phyloP scores from a whole-genome alignment of 2,888 invertebrate genomes.

The Microctonus hyperodae region DNA sequence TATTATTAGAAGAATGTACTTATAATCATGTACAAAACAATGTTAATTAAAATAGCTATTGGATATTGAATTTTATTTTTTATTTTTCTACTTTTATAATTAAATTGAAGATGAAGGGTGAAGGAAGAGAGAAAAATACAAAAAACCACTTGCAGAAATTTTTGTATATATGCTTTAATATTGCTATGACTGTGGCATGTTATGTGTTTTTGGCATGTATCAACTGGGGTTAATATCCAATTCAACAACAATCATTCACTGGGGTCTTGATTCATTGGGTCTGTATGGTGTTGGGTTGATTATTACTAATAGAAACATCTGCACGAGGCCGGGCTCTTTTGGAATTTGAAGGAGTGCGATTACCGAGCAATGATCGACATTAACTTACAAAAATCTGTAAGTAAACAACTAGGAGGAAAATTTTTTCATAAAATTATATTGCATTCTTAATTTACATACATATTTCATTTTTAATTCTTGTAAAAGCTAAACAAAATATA shows the following conservation, averaged over 20 bases:
- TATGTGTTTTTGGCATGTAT: slow-evolving; percentile 62
- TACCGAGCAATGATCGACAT: slow-evolving; percentile 53
- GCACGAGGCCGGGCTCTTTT: slow-evolving; percentile 70
- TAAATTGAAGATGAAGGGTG: neutral
- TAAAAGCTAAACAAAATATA: neutral
- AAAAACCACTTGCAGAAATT: slow-evolving; percentile 28
- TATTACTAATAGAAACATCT: slow-evolving; percentile 68
- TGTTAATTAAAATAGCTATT: too few species aligned
- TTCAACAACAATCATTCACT: slow-evolving; percentile 53
- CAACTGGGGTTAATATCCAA: slow-evolving; percentile 55
- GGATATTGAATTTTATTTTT: neutral
- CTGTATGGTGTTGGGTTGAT: slow-evolving; percentile 57
- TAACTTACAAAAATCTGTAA: slow-evolving; percentile 58
- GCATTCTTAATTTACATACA: neutral
- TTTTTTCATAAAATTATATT: slow-evolving; percentile 1
- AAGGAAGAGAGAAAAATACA: neutral
- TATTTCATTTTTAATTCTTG: neutral
- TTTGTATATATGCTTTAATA: slow-evolving; percentile 58
- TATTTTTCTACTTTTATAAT: too few species aligned
- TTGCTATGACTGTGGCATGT: slow-evolving; percentile 60
- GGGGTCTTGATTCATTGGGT: slow-evolving; percentile 51
- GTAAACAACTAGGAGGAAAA: slow-evolving; percentile 46
- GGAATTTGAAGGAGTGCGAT: slow-evolving; percentile 64
- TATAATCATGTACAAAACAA: too few species aligned
- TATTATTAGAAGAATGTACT: too few species aligned